Evolutionary conservation across 2,888 invertebrate genomes (phyloP).

Genomic region (Opisthograptis luteolata): DNA sequence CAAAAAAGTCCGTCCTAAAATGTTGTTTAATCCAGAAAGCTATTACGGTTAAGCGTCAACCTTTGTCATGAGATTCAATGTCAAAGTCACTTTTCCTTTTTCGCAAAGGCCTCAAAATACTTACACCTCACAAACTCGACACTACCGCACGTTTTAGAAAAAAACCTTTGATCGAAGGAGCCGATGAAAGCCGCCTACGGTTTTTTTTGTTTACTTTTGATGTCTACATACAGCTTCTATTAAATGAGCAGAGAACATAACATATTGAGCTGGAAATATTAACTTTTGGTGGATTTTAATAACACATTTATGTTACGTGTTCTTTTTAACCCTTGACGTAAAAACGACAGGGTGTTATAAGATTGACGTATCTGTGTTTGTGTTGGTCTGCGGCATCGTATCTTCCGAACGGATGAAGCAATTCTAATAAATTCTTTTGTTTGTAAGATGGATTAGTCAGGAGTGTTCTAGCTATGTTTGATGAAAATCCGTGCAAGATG

Average conservation of each 20-base stretch:
- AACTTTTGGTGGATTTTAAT: not conserved
- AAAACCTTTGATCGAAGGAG: constrained; percentile 14
- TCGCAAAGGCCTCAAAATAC: constrained; percentile 9
- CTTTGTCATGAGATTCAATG: not conserved
- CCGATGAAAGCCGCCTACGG: constrained; percentile 1
- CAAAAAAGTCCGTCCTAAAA: no score
- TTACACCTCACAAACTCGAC: not conserved
- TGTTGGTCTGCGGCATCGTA: no score
- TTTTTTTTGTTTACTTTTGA: constrained; percentile 10
- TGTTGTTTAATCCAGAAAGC: no score
- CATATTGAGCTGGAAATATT: not conserved
- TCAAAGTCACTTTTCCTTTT: constrained; percentile 5
- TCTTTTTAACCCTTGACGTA: no score
- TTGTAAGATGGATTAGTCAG: no score
- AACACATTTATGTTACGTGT: no score
- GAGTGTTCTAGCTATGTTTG: no score
- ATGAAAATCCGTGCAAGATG: no score
- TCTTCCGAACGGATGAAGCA: no score
- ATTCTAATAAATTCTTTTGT: no score
- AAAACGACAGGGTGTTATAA: no score
- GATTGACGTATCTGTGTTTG: not conserved
- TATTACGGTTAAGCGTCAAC: not conserved
- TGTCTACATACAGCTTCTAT: constrained; percentile 1
- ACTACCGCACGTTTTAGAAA: constrained; percentile 12
- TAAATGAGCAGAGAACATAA: not conserved